Evolutionary conservation across 2,113 vertebrate species (phyloP), one percentile per base, ranked within the genome.

Genomic region (Myotis brandtii): DNA sequence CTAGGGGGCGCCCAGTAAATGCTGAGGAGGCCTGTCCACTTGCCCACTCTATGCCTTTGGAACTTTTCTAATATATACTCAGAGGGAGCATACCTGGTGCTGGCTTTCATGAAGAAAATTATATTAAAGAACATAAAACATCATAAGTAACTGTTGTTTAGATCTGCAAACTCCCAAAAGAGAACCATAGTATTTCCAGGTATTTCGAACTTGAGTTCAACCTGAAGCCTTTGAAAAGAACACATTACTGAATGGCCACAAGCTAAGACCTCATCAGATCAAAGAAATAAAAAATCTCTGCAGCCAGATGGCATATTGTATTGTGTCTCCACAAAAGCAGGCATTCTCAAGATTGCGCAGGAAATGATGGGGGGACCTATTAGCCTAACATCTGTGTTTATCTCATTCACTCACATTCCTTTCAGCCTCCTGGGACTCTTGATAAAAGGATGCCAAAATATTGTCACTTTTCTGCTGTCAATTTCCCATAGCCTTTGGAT

Each of bases 401-500:
- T 93, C 72, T 96, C 66, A 69, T 43, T 37, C 37, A 70, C 13
- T 92, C 32, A 62, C 70, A 69, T 86, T 95, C 92, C 76, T 50
- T 90, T 87, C 93, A 96, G 73, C 91, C 82, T 95, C 92, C 95
- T 20, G 17, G 83, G 96, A 75, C 86, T 96, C 91, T 89, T 86
- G 84, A 46, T 75, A 73, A 95, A 94, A 97, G 46, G 46, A 97
- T 85, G 89, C 90, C 6, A 82, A 69, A 81, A 96, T 97, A 66
- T 46, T 80, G 25, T 90, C 95, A 76, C 37, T 96, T 96, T 97
- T 96, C 86, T 96, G 97, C 93, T 90, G 46, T 96, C 80, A 82
- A 80, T 95, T 96, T 91, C 92, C 97, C 95, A 81, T 27, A 95
- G 96, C 96, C 95, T 97, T 94, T 97, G 85, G 32, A 43, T 97